A percentile compares a stretch with the other conserved stretches of the same genome.
These are phyloP conservation scores for Drosophila emarginata DNA, from an alignment of 2,888 invertebrate species.

Conservation along the genomic window DNA sequence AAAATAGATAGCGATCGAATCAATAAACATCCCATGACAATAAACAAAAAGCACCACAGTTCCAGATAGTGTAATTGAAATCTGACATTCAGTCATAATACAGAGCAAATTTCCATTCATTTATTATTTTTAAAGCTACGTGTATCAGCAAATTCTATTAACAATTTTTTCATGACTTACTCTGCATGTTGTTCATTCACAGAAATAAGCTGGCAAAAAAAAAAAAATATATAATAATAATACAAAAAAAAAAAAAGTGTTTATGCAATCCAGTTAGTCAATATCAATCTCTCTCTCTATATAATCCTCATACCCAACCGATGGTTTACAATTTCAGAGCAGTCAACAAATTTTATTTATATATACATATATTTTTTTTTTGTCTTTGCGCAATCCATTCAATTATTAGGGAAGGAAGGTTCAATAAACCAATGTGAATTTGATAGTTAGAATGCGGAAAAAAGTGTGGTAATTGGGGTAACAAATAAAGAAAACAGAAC, in stretches of 20 bases:
- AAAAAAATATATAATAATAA: no score
- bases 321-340: slow-evolving; percentile 31
- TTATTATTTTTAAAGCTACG: neutral
- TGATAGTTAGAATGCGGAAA: slow-evolving; percentile 32
- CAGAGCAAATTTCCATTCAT: neutral
- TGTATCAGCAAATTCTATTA: neutral
- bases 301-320: neutral
- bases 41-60: neutral
- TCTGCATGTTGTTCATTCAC: slow-evolving; percentile 2
- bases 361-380: neutral
- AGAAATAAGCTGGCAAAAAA: neutral
- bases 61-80: neutral
- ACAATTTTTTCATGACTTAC: neutral
- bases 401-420: slow-evolving; percentile 24
- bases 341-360: slow-evolving; percentile 18
- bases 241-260: neutral
- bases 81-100: neutral
- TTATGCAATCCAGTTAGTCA: slow-evolving; percentile 24
- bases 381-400: slow-evolving; percentile 17
- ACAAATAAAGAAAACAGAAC: neutral
- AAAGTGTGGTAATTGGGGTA: neutral
- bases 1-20: neutral
- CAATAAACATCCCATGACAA: neutral
- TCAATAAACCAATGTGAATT: slow-evolving; percentile 50
- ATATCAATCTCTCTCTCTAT: neutral